Evolutionary conservation across 2,888 invertebrate genomes (phyloP), one percentile per base, ranked within the genome.

Genomic region (Eledone cirrhosa): DNA sequence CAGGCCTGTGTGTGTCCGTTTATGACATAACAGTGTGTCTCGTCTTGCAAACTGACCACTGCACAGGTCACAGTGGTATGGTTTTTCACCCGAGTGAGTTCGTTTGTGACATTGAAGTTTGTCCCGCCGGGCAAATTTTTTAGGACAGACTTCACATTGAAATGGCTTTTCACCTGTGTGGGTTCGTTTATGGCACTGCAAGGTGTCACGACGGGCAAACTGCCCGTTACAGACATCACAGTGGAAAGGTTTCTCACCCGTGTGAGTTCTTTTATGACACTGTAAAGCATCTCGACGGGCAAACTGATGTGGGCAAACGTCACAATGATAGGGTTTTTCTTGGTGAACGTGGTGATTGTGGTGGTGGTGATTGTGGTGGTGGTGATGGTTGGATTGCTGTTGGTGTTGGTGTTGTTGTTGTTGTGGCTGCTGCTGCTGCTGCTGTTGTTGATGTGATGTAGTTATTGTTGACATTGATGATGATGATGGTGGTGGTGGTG

Each of bases 221-320:
- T 72, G 72, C 22, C 72, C 72, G 19, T 41, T 72, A n/a, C 72
- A 72, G 33, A 72, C 22, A 24, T 72, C 72, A 31, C 72, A 72
- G 31, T 31, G 72, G 72, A 72, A 72, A 22, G 72, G 72, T 22
- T 72, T 72, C 72, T 72, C 72, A n/a, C 72, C 72, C 1, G 72
- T 72, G 31, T 72, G 72, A 11, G 72, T 72, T 31, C 72, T 22
- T 41, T 72, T 72, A 41, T 72, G 72, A 72, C 72, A 72, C 72
- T 72, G 72, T 31, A 72, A 41, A n/a, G 72, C 72, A 41, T 72
- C 72, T 13, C 72, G 72, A 31, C 72, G 72, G 72, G 72, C 72
- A 72, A 72, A 72, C 31, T 72, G 72, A 72, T 72, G 72, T 72
- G 72, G 72, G 72, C 72, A 72, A 72, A 72, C 72, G 31, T 72